These are phyloP conservation scores for Trileptium ribeirensis DNA, from an alignment of 2,888 invertebrate genomes.

Conservation along the genomic window DNA sequence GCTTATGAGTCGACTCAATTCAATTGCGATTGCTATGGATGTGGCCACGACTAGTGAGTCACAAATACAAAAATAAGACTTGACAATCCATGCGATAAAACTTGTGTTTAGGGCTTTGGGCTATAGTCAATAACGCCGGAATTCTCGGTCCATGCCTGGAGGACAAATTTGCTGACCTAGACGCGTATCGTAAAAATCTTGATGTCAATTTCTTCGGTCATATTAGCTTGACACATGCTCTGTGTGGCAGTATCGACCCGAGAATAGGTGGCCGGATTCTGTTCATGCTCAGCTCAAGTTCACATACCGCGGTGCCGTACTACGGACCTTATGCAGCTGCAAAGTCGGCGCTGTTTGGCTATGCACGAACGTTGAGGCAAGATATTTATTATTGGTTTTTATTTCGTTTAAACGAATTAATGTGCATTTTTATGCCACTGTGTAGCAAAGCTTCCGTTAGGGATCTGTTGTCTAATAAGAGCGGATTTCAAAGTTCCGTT, in stretches of 20 bases:
- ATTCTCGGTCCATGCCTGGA: background rate
- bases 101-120: background rate
- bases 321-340: background rate
- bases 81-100: too few relatives aligned
- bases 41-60: too few relatives aligned
- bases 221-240: background rate
- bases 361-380: background rate
- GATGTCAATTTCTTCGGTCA: background rate
- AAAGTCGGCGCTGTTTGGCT: background rate
- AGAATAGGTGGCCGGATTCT: background rate
- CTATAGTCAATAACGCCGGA: background rate
- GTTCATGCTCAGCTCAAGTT: background rate
- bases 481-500: too few relatives aligned
- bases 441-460: too few relatives aligned
- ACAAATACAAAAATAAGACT: too few relatives aligned
- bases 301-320: background rate
- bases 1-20: too few relatives aligned
- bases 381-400: too few relatives aligned
- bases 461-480: too few relatives aligned
- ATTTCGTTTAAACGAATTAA: too few relatives aligned
- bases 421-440: too few relatives aligned
- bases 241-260: background rate
- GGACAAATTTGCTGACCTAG: background rate
- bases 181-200: background rate
- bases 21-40: too few relatives aligned